Conservation (phyloP, 2,888 invertebrate genomes). For the Agonopterix subpropinquella region DNA sequence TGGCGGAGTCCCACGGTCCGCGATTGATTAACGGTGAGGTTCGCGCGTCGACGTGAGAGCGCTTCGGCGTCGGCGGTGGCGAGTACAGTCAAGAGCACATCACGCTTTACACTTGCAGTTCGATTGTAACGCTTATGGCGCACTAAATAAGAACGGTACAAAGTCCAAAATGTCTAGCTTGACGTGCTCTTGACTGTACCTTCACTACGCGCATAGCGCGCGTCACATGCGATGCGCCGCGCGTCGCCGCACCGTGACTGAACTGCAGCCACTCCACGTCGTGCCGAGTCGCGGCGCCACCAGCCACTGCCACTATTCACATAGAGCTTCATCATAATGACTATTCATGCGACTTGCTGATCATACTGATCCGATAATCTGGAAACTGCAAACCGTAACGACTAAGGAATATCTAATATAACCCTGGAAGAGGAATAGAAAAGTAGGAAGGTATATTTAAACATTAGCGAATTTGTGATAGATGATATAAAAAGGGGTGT, state of each 20-base stretch:
- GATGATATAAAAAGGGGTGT: neutral
- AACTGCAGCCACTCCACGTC: neutral
- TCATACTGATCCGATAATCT: too few species aligned
- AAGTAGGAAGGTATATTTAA: neutral
- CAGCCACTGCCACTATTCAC: neutral
- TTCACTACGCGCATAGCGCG: neutral
- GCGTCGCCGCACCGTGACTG: neutral
- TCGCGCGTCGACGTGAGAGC: constrained; percentile 42
- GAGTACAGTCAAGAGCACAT: too few species aligned
- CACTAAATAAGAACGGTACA: too few species aligned
- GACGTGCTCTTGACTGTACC: too few species aligned
- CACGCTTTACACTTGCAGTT: too few species aligned
- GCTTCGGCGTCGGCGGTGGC: constrained; percentile 13
- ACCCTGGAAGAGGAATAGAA: too few species aligned
- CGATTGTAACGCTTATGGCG: too few species aligned
- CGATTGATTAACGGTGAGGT: constrained; percentile 55
- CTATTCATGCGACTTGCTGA: neutral
- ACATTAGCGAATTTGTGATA: neutral
- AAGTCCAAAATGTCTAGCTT: too few species aligned
- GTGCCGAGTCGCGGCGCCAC: neutral
- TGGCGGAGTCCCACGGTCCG: constrained; percentile 43
- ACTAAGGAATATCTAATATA: too few species aligned
- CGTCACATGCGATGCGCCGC: neutral
- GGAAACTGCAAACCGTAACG: too few species aligned
- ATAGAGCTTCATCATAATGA: neutral